Evolutionary conservation across 1,140 invertebrate species (phyloP).

Genomic region (Archivesica marissinica): DNA sequence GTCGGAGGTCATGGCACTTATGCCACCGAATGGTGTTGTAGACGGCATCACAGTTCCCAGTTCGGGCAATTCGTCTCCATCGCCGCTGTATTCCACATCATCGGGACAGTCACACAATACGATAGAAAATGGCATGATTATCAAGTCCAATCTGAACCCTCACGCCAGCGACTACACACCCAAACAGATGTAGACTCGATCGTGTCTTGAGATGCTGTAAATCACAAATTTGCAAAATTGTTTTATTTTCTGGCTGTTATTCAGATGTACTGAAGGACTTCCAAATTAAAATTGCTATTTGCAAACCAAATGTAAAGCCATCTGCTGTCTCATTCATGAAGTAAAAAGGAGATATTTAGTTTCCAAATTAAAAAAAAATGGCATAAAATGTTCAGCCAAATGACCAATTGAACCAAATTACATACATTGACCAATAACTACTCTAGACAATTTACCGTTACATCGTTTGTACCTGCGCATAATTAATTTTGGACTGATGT

Average conservation of each 20-base stretch:
- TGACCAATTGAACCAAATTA: no score
- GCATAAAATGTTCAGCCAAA: no score
- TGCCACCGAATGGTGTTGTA: slow-evolving; percentile 86
- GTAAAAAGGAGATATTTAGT: no score
- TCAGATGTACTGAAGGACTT: no score
- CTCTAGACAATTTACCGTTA: no score
- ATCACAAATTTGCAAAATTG: not conserved
- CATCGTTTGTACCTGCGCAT: no score
- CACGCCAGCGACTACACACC: slow-evolving; percentile 96
- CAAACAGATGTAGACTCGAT: slow-evolving; percentile 66
- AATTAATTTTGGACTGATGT: no score
- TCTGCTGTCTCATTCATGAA: no score
- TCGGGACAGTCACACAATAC: slow-evolving; percentile 21
- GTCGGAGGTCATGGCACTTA: slow-evolving; percentile 95
- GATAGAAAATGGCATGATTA: slow-evolving; percentile 72
- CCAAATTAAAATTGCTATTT: no score
- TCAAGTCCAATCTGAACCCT: slow-evolving; percentile 91
- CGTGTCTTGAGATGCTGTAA: not conserved
- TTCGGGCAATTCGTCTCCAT: slow-evolving; percentile 74
- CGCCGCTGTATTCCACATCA: slow-evolving; percentile 75
- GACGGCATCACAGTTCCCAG: slow-evolving; percentile 77
- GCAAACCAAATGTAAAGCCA: no score
- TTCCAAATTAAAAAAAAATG: no score
- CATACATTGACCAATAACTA: no score
- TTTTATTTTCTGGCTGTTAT: not conserved